Conservation (phyloP, 1,140 invertebrate species). For the Aphelenchoides besseyi region DNA sequence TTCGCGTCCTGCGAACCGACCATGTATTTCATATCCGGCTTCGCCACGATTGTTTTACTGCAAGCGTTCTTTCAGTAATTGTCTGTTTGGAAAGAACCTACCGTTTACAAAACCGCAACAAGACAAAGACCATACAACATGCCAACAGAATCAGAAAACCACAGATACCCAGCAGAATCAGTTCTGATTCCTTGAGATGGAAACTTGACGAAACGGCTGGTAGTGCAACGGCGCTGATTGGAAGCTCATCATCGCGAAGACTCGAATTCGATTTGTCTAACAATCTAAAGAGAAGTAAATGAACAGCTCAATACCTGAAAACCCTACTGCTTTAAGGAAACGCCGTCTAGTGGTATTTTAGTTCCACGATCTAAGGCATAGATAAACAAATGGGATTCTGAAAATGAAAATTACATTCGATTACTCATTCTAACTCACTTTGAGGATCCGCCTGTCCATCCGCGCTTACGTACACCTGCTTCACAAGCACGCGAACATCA, state of each 20-base stretch:
- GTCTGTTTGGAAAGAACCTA: too few species aligned
- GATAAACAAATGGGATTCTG: slow-evolving; percentile 52
- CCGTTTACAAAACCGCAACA: slow-evolving; percentile 47
- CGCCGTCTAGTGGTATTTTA: slow-evolving; percentile 29
- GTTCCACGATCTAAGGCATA: slow-evolving; percentile 52
- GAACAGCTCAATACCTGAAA: not conserved
- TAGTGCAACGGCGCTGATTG: not conserved
- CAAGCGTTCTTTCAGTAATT: too few species aligned
- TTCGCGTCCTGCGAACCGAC: slow-evolving; percentile 42
- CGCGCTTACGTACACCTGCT: slow-evolving; percentile 48
- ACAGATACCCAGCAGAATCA: slow-evolving; percentile 30
- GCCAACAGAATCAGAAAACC: not conserved
- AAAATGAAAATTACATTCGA: too few species aligned
- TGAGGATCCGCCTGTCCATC: slow-evolving; percentile 42
- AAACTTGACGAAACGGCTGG: not conserved
- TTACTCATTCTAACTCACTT: too few species aligned
- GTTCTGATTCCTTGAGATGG: slow-evolving; percentile 7
- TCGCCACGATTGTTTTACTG: slow-evolving; percentile 23
- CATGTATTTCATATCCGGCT: slow-evolving; percentile 59
- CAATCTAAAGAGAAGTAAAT: slow-evolving; percentile 13
- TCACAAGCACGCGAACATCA: slow-evolving; percentile 47
- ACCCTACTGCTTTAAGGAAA: slow-evolving; percentile 24
- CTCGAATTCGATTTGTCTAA: slow-evolving; percentile 8
- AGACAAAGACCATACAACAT: slow-evolving; percentile 31
- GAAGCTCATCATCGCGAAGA: slow-evolving; percentile 12